Evolutionary conservation across 2,797 vertebrate species (phyloP), one percentile per base, ranked within the genome.

Genomic region (Anguilla marmorata): DNA sequence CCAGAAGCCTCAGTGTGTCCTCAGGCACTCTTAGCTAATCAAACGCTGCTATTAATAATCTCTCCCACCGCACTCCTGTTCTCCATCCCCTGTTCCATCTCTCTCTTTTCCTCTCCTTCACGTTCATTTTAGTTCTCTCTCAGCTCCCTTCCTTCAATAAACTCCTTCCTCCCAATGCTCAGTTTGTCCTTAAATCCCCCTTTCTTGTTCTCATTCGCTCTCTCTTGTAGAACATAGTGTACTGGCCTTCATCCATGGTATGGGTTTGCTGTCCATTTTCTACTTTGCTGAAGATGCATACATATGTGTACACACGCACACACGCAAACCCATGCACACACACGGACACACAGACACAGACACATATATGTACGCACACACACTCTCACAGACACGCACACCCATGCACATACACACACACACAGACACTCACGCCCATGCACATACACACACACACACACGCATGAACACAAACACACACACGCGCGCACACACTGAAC

Each of bases 21-120:
- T 82, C 41, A 82, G 79, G 41, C 41, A 50, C 24, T 2, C 41
- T 50, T 82, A 50, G 24, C 79, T 21, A 82, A 82, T 82, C 79
- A 50, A 82, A 82, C 41, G 3, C 41, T 82, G 41, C 79, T 82
- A 82, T 82, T 48, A 48, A 50, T 82, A 82, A 50, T 82, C 45
- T 45, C 41, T 82, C 45, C 45, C 45, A 1, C 6, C 41, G 45
- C 45, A 21, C 79, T 82, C 33, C 74, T 79, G 33, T 45, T 37
- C 14, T 21, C 30, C 74, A 79, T 79, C 33, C 33, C 14, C 14
- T 79, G 33, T 79, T 41, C 33, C 74, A 19, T 19, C 74, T 19
- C 88, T 86, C 74, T 88, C 41, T 9, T 82, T 52, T 56, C 80
- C 89, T 91, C 89, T 87, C 79, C 87, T 88, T 93, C 86, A 86